phyloP scores from a whole-genome alignment of 1,140 invertebrate genomes.

The Chelonus insularis region DNA sequence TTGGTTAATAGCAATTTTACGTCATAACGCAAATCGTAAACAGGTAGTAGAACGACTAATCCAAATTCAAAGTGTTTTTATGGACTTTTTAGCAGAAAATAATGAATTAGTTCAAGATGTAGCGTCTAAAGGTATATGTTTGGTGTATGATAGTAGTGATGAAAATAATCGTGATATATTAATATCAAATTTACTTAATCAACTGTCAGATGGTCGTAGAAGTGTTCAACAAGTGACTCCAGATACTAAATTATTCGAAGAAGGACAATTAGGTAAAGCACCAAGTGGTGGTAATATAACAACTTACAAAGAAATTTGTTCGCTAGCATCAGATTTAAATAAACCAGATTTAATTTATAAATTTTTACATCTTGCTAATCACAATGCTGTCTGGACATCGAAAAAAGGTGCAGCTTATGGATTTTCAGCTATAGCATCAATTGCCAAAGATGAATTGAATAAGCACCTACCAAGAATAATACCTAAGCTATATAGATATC shows the following conservation, averaged over 20 bases:
- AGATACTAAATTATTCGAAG: constrained; percentile 87
- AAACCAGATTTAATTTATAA: constrained; percentile 94
- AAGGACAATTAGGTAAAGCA: constrained; percentile 80
- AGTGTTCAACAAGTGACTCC: constrained; percentile 72
- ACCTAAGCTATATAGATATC: constrained; percentile 85
- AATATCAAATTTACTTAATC: constrained; percentile 77
- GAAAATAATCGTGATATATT: constrained; percentile 72
- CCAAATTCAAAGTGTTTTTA: constrained; percentile 80
- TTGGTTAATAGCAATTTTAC: constrained; percentile 82
- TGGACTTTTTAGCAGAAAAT: constrained; percentile 85
- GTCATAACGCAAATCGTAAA: constrained; percentile 73
- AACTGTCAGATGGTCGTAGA: constrained; percentile 76
- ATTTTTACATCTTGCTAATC: constrained; percentile 93
- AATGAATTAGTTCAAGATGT: constrained; percentile 91
- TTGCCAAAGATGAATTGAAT: constrained; percentile 80
- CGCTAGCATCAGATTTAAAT: constrained; percentile 89
- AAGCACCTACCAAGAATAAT: constrained; percentile 83
- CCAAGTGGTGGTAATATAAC: constrained; percentile 84
- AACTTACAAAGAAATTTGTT: constrained; percentile 93
- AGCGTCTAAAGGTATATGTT: constrained; percentile 85
- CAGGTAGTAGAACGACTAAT: constrained; percentile 70
- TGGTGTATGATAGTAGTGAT: constrained; percentile 82
- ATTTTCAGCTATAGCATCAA: constrained; percentile 79
- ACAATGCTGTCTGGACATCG: constrained; percentile 92
- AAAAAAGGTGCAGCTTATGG: constrained; percentile 92